Conservation (phyloP, 2,797 vertebrate species). For the Phylloscopus collybita region DNA sequence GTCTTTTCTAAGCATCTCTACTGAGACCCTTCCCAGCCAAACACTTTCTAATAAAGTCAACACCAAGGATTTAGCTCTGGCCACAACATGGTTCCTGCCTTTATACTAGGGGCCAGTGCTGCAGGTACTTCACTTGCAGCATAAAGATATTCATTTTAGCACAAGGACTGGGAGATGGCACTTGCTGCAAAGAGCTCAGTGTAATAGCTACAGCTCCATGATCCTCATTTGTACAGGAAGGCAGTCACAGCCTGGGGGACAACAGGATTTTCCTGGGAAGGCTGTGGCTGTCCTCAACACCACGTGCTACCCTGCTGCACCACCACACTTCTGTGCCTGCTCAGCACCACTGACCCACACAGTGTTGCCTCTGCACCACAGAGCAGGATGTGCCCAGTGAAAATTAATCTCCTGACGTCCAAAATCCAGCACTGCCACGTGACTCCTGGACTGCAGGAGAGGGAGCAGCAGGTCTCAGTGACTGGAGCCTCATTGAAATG, state of each 20-base stretch:
- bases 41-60: neutral
- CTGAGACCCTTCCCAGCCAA: neutral
- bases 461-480: neutral
- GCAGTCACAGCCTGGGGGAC: neutral
- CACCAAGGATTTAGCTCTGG: neutral
- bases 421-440: neutral
- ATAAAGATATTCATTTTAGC: neutral
- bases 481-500: neutral
- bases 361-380: neutral
- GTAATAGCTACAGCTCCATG: neutral
- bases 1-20: neutral
- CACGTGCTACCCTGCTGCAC: fast-evolving
- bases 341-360: neutral
- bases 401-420: neutral
- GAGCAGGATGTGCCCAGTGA: fast-evolving
- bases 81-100: fast-evolving
- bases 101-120: neutral
- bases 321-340: neutral
- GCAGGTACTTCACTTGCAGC: neutral
- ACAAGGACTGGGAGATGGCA: neutral
- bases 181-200: neutral
- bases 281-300: neutral
- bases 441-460: neutral
- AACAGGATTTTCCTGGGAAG: neutral
- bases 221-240: neutral